Evolutionary conservation across 2,113 vertebrate genomes (phyloP).

Genomic region (Grallaria varia): DNA sequence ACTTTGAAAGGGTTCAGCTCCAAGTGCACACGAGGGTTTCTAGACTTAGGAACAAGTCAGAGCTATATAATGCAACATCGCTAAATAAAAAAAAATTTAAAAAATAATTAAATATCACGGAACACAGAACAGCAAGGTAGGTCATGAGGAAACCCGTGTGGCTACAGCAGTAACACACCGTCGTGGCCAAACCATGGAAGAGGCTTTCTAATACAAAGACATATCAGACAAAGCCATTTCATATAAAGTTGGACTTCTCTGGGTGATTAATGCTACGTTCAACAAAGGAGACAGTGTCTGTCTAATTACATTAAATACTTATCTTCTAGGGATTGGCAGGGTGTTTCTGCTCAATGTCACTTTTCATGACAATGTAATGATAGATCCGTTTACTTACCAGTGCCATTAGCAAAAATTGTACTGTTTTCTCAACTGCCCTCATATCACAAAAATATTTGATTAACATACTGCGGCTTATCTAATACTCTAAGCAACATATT

Average conservation of each 20-base stretch:
- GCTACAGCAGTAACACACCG: background rate
- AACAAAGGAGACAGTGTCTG: constrained; percentile 75
- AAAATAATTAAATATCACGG: background rate
- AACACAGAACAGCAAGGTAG: constrained; percentile 25
- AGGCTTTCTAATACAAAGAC: constrained; percentile 56
- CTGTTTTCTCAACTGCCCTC: constrained; percentile 80
- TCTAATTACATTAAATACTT: constrained; percentile 75
- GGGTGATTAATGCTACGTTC: constrained; percentile 72
- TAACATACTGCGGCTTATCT: constrained; percentile 78
- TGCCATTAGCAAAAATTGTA: constrained; percentile 75
- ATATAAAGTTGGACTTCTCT: constrained; percentile 66
- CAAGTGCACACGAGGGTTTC: background rate
- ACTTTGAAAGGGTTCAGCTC: background rate
- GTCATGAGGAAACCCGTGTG: background rate
- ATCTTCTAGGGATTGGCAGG: constrained; percentile 75
- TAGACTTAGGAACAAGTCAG: background rate
- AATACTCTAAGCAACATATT: constrained; percentile 74
- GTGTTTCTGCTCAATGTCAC: constrained; percentile 77
- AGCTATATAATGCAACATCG: background rate
- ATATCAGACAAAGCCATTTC: constrained; percentile 66
- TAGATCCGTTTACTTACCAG: constrained; percentile 76
- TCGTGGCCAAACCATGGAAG: constrained; percentile 37
- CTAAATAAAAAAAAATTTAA: background rate
- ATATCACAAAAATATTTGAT: constrained; percentile 80
- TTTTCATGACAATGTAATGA: constrained; percentile 79